A percentile compares a stretch with the other conserved stretches of the same genome.
These are phyloP conservation scores for Poeciliopsis infans DNA, from an alignment of 2,797 vertebrate genomes.

Conservation along the genomic window DNA sequence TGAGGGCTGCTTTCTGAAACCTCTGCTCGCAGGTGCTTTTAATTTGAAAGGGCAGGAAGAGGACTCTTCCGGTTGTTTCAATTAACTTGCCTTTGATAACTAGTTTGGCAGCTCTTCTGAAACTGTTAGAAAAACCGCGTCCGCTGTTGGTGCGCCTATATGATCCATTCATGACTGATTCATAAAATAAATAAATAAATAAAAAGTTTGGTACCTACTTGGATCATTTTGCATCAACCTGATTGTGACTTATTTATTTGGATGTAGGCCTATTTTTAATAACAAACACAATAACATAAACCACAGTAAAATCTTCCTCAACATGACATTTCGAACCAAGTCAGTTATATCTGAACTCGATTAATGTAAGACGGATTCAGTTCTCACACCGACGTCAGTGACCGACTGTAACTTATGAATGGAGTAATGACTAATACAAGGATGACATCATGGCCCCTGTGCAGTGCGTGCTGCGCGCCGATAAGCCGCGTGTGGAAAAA, in stretches of 20 bases:
- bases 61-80: conserved; percentile 28
- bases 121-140: conserved; percentile 42
- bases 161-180: conserved; percentile 37
- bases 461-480: neutral
- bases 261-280: neutral
- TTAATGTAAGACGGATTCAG: neutral
- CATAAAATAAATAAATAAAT: neutral
- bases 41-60: conserved; percentile 51
- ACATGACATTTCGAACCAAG: neutral
- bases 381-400: neutral
- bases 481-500: conserved; percentile 4
- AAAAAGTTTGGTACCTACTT: neutral
- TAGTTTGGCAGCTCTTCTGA: conserved; percentile 16
- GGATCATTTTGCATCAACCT: neutral
- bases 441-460: neutral
- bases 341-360: neutral
- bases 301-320: neutral
- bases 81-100: conserved; percentile 19
- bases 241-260: neutral
- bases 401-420: conserved; percentile 1
- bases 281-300: neutral
- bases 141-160: conserved; percentile 52
- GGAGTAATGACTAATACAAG: neutral
- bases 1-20: neutral
- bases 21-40: neutral